phyloP scores from a whole-genome alignment of 2,888 invertebrate species.

The Heliconius sara region DNA sequence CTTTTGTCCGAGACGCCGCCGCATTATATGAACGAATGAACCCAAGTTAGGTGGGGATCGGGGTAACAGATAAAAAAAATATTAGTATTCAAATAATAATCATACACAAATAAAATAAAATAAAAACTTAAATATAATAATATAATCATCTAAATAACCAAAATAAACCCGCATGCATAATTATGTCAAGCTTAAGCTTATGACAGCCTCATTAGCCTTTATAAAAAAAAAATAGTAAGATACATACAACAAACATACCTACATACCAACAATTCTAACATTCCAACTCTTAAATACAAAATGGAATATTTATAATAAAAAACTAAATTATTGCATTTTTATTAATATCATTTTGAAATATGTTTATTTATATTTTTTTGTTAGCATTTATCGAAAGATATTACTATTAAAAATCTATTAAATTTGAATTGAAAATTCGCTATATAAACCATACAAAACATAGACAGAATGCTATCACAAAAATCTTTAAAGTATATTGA shows the following conservation, averaged over 20 bases:
- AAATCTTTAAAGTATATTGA: too few species aligned
- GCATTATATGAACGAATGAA: conserved; percentile 69
- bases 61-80: conserved; percentile 78
- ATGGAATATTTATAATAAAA: background rate
- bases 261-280: background rate
- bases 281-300: background rate
- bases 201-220: conserved; percentile 21
- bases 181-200: conserved; percentile 32
- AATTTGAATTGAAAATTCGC: background rate
- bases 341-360: background rate
- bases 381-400: background rate
- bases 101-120: conserved; percentile 43
- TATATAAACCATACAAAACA: background rate
- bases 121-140: conserved; percentile 34
- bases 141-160: conserved; percentile 21
- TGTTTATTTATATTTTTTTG: background rate
- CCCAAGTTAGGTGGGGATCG: conserved; percentile 79
- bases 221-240: conserved; percentile 1
- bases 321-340: background rate
- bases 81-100: conserved; percentile 72
- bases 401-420: background rate
- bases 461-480: background rate
- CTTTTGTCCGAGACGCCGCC: conserved; percentile 70
- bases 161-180: conserved; percentile 33
- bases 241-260: conserved; percentile 13